These are phyloP conservation scores for Thymallus thymallus DNA, from an alignment of 2,113 vertebrate genomes.

Conservation along the genomic window DNA sequence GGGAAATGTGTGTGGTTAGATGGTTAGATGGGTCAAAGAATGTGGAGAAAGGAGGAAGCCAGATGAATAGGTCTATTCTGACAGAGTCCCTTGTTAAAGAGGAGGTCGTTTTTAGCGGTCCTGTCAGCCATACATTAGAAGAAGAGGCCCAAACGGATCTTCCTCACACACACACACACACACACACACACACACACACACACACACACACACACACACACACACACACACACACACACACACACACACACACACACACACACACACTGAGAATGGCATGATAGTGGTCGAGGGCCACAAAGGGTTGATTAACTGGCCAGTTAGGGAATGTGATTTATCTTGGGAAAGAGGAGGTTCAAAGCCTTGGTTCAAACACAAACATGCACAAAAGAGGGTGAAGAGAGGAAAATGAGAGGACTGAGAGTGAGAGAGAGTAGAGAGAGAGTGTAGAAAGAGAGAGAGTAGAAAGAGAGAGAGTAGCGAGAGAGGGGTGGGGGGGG, in stretches of 20 bases:
- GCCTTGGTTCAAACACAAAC: not conserved
- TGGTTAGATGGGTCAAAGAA: not conserved
- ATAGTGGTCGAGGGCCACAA: no score
- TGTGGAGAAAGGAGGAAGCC: conserved; percentile 7
- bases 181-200: conserved; percentile 5
- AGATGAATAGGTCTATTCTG: conserved; percentile 13
- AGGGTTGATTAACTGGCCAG: not conserved
- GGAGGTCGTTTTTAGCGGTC: no score
- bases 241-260: not conserved
- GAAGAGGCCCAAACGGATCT: no score
- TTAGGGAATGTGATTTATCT: conserved; percentile 11
- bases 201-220: not conserved
- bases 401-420: no score
- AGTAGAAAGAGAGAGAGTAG: no score
- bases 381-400: not conserved
- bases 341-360: conserved; percentile 4
- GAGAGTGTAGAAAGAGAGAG: no score
- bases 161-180: not conserved
- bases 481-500: no score
- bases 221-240: no score
- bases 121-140: no score
- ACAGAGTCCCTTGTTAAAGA: conserved; percentile 1
- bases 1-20: not conserved
- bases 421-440: no score
- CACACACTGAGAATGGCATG: not conserved